A percentile compares a stretch with the other conserved stretches of the same genome.
These are phyloP conservation scores for Cephalopholis sonnerati DNA, from an alignment of 2,113 vertebrate genomes.

Conservation along the genomic window DNA sequence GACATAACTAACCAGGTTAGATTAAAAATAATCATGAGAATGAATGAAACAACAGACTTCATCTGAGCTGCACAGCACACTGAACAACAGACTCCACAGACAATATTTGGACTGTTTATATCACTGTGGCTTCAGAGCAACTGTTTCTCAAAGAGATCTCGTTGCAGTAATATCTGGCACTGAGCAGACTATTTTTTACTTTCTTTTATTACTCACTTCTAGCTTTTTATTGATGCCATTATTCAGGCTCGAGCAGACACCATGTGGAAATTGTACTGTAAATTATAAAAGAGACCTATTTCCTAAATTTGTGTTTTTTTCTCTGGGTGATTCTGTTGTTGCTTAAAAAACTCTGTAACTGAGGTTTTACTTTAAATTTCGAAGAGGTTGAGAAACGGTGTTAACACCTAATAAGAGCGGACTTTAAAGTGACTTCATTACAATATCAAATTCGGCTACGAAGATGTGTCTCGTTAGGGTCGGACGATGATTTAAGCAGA, in stretches of 20 bases:
- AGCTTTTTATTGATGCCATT: slow-evolving; percentile 6
- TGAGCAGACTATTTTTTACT: background rate
- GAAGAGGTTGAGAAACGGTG: background rate
- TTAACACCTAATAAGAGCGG: slow-evolving; percentile 3
- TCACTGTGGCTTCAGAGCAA: background rate
- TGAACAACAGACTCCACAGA: background rate
- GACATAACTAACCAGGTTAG: background rate
- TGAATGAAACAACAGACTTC: slow-evolving; percentile 15
- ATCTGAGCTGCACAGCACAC: too few species aligned
- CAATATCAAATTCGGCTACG: background rate
- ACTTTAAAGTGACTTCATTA: background rate
- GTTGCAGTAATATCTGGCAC: slow-evolving; percentile 13
- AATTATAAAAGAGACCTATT: slow-evolving; percentile 1
- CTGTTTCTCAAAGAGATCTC: slow-evolving; percentile 10
- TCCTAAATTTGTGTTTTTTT: background rate
- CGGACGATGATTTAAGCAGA: background rate
- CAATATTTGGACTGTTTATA: background rate
- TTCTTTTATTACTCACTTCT: slow-evolving; percentile 16
- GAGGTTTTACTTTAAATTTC: background rate
- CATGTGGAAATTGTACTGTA: background rate
- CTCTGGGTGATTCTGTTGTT: background rate
- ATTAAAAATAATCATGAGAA: slow-evolving; percentile 29
- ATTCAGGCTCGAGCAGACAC: slow-evolving; percentile 8
- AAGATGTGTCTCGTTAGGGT: background rate
- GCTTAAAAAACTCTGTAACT: background rate